Conservation (phyloP, 2,888 invertebrate species). For the Scaptomyza reducta region DNA sequence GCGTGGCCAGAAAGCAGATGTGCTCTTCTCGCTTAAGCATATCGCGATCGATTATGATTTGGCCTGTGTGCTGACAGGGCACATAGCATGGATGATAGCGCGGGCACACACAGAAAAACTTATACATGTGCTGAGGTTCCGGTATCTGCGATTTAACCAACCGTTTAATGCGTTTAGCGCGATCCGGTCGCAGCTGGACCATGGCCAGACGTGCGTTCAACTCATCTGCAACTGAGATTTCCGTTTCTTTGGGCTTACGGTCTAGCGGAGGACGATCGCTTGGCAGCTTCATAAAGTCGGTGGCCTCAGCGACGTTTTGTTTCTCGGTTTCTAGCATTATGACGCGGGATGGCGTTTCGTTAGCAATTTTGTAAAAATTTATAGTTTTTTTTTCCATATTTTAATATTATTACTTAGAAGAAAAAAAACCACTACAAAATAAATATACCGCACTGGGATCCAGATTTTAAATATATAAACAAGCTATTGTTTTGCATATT, state of each 20-base stretch:
- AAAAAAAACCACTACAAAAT: conserved; percentile 19
- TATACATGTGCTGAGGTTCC: conserved; percentile 63
- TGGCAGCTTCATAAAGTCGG: conserved; percentile 39
- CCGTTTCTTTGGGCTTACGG: conserved; percentile 29
- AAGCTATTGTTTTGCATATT: background rate
- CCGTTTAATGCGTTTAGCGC: conserved; percentile 72
- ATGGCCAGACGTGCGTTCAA: conserved; percentile 70
- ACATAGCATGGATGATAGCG: conserved; percentile 69
- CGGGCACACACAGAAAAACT: conserved; percentile 74
- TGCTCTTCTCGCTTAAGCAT: conserved; percentile 81
- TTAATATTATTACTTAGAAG: conserved; percentile 12
- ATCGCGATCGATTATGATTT: conserved; percentile 81
- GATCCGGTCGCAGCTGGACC: conserved; percentile 69
- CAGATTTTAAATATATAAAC: background rate
- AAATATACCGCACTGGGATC: conserved; percentile 14
- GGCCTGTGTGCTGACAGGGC: conserved; percentile 80
- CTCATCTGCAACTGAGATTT: conserved; percentile 75
- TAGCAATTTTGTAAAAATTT: conserved; percentile 53
- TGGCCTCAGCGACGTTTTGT: conserved; percentile 25
- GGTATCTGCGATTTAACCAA: conserved; percentile 56
- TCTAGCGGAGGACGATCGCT: conserved; percentile 28
- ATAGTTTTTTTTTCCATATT: conserved; percentile 55
- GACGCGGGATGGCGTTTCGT: conserved; percentile 49
- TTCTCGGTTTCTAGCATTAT: conserved; percentile 45
- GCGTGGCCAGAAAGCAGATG: conserved; percentile 79